Percentiles rank a stretch among this genome's conserved stretches.
Evolutionary conservation across 1,140 invertebrate species (phyloP).

Genomic region (Eulimnadia texana): DNA sequence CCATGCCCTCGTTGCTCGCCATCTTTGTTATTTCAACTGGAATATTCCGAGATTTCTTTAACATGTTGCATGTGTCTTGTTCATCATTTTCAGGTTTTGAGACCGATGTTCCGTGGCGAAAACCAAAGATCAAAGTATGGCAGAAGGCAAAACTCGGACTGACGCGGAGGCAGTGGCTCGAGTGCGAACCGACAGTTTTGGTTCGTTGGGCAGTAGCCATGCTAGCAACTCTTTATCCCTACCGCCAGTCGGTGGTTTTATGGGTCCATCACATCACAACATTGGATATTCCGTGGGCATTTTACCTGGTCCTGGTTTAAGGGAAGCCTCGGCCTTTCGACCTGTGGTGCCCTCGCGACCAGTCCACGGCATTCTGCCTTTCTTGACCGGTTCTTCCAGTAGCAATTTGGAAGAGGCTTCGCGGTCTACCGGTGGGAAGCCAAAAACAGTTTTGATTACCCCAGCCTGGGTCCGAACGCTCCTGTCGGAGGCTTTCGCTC

Average conservation of each 20-base stretch:
- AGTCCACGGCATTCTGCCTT: neutral
- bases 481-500: neutral
- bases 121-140: neutral
- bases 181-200: neutral
- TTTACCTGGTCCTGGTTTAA: conserved; percentile 17
- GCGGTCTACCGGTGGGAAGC: neutral
- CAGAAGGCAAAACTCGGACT: neutral
- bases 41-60: no score
- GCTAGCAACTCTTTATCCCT: neutral
- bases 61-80: no score
- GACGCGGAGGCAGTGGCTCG: neutral
- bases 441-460: conserved; percentile 11
- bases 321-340: conserved; percentile 60
- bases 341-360: conserved; percentile 60
- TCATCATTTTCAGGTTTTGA: neutral
- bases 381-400: conserved; percentile 23
- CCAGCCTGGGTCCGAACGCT: conserved; percentile 57
- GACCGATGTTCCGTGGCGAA: neutral
- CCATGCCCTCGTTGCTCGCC: no score
- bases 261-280: neutral
- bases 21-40: no score
- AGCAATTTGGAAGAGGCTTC: conserved; percentile 24
- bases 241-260: neutral
- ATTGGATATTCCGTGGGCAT: neutral
- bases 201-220: neutral